Percentiles rank a stretch among this genome's conserved stretches.
phyloP scores from a whole-genome alignment of 2,888 invertebrate genomes.

The Operophtera brumata region DNA sequence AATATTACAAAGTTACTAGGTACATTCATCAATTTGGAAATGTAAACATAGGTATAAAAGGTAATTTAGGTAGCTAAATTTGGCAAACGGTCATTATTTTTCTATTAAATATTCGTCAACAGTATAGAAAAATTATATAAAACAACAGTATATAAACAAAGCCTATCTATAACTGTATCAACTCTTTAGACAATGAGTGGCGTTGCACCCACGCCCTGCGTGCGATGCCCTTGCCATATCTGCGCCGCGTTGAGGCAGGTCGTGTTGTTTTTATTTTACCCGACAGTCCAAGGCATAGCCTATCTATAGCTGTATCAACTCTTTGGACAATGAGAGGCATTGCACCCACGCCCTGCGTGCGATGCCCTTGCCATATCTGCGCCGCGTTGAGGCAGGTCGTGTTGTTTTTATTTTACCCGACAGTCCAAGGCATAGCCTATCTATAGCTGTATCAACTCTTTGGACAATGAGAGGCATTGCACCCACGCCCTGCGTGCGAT shows the following conservation, averaged over 20 bases:
- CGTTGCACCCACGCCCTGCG: slow-evolving; percentile 58
- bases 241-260: slow-evolving; percentile 64
- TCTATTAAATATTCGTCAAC: too few relatives aligned
- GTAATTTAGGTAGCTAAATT: too few relatives aligned
- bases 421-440: too few relatives aligned
- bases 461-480: slow-evolving; percentile 38
- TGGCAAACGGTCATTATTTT: too few relatives aligned
- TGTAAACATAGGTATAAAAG: too few relatives aligned
- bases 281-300: too few relatives aligned
- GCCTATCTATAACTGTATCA: neutral
- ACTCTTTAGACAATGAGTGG: slow-evolving; percentile 19
- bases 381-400: slow-evolving; percentile 64
- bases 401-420: slow-evolving; percentile 43
- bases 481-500: slow-evolving; percentile 65
- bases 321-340: slow-evolving; percentile 26
- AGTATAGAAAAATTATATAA: too few relatives aligned
- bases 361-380: slow-evolving; percentile 74
- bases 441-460: neutral
- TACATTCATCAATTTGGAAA: too few relatives aligned
- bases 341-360: slow-evolving; percentile 63
- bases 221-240: slow-evolving; percentile 76
- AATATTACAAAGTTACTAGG: too few relatives aligned
- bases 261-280: slow-evolving; percentile 44
- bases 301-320: neutral
- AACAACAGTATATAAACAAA: too few relatives aligned